Evolutionary conservation across 1,140 invertebrate genomes (phyloP).

Genomic region (Portunus trituberculatus): DNA sequence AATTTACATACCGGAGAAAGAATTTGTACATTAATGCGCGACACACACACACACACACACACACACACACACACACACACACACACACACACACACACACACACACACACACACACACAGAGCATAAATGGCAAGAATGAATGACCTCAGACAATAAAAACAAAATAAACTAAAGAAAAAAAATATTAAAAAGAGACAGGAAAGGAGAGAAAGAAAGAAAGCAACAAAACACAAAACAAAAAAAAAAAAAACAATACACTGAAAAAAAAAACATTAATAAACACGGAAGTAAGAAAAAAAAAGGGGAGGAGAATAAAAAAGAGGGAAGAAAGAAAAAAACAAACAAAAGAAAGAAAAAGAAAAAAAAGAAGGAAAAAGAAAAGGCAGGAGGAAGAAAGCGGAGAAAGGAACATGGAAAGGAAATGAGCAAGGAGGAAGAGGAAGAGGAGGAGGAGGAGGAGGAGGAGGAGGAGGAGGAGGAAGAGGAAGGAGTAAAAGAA

Average conservation of each 20-base stretch:
- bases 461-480: background rate
- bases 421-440: background rate
- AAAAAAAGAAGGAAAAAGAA: background rate
- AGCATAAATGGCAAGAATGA: background rate
- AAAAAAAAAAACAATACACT: background rate
- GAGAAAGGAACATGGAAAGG: too few relatives aligned
- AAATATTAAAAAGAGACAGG: background rate
- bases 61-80: background rate
- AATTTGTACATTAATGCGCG: too few relatives aligned
- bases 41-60: background rate
- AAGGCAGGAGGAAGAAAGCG: background rate
- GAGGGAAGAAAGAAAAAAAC: background rate
- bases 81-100: background rate
- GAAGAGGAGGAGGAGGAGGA: conserved; percentile 4
- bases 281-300: background rate
- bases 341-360: background rate
- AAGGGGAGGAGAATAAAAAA: background rate
- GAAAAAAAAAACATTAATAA: background rate
- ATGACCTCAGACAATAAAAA: background rate
- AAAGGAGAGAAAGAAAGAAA: background rate
- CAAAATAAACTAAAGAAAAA: background rate
- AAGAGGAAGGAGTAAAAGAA: background rate
- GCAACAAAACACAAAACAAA: background rate
- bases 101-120: background rate
- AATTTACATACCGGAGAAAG: too few relatives aligned